phyloP scores from a whole-genome alignment of 2,113 vertebrate species.

The Hystrix cristata region DNA sequence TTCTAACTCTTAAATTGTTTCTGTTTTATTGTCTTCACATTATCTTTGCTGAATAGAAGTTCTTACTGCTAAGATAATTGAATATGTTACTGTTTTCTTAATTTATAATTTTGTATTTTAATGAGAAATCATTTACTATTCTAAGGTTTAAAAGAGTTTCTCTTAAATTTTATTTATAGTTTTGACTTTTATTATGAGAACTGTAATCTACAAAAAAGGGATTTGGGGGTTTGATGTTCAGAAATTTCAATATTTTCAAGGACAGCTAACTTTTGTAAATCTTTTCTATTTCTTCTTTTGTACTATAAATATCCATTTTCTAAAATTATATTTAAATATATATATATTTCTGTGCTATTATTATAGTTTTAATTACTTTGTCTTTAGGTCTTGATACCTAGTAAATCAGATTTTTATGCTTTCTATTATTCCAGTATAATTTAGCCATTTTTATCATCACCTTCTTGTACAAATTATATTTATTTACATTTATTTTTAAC shows the following conservation, averaged over 20 bases:
- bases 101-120: background rate
- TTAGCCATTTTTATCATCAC: background rate
- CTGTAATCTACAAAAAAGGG: background rate
- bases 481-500: background rate
- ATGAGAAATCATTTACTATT: slow-evolving; percentile 39
- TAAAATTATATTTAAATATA: slow-evolving; percentile 12
- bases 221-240: background rate
- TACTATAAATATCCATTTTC: background rate
- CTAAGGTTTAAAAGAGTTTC: background rate
- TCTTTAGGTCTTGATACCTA: background rate
- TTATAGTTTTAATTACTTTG: background rate
- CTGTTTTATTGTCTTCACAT: background rate
- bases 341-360: background rate
- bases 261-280: background rate
- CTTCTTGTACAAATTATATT: background rate
- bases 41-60: background rate
- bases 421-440: background rate
- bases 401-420: background rate
- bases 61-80: background rate
- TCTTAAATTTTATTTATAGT: slow-evolving; percentile 2
- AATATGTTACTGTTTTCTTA: background rate
- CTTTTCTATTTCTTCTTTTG: background rate
- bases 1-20: background rate
- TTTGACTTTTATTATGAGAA: background rate
- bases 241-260: slow-evolving; percentile 20